Evolutionary conservation across 2,888 invertebrate genomes (phyloP).

Genomic region (Carterocephalus palaemon): DNA sequence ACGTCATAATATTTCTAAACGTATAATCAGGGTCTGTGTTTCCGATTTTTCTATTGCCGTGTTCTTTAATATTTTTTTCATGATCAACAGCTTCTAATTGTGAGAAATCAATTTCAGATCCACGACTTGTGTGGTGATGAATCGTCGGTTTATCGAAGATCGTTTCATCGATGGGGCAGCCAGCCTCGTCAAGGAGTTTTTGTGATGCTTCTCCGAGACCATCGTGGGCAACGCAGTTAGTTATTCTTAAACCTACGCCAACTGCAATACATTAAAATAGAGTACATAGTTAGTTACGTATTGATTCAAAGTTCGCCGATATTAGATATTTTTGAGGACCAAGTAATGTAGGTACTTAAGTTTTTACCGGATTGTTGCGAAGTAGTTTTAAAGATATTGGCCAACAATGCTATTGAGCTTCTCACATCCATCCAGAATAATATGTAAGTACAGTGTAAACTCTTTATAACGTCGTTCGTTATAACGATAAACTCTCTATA

Average conservation of each 20-base stretch:
- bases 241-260: slow-evolving; percentile 85
- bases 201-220: slow-evolving; percentile 87
- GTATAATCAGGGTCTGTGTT: slow-evolving; percentile 59
- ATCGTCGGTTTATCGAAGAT: slow-evolving; percentile 78
- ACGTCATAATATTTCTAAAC: slow-evolving; percentile 72
- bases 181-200: slow-evolving; percentile 84
- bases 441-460: too few relatives aligned
- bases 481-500: too few relatives aligned
- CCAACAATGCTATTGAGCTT: too few relatives aligned
- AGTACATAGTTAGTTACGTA: too few relatives aligned
- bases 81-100: slow-evolving; percentile 57
- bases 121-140: slow-evolving; percentile 59
- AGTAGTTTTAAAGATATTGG: too few relatives aligned
- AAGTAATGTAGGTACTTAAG: too few relatives aligned
- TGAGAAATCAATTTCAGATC: slow-evolving; percentile 59
- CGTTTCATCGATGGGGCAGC: slow-evolving; percentile 85
- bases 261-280: slow-evolving; percentile 69
- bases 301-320: too few relatives aligned
- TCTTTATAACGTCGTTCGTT: too few relatives aligned
- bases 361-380: too few relatives aligned
- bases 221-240: slow-evolving; percentile 88
- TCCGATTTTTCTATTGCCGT: slow-evolving; percentile 47
- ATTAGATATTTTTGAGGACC: too few relatives aligned
- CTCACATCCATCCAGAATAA: too few relatives aligned
- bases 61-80: slow-evolving; percentile 54